Conservation (phyloP, 2,888 invertebrate genomes). For the Trypoxylon attenuatum region DNA sequence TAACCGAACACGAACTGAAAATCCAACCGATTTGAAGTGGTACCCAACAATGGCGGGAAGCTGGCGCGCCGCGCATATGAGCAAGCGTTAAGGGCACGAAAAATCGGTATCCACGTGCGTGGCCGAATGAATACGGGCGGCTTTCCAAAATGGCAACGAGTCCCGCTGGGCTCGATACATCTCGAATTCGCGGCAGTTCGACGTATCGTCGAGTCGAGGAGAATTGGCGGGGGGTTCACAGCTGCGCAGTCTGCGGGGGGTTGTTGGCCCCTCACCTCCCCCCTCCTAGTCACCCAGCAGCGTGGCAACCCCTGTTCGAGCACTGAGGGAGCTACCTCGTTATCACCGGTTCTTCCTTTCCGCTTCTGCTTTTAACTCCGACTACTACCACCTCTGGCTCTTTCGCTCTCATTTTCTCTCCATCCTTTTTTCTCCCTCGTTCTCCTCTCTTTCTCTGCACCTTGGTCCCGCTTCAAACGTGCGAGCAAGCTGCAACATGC, state of each 20-base stretch:
- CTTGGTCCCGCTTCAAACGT: neutral
- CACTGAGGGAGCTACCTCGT: constrained; percentile 67
- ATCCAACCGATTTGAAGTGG: too few species aligned
- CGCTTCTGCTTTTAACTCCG: constrained; percentile 51
- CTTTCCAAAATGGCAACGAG: constrained; percentile 67
- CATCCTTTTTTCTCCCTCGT: too few species aligned
- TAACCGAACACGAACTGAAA: too few species aligned
- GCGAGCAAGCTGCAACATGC: neutral
- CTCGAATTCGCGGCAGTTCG: constrained; percentile 50
- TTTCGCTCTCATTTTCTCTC: neutral
- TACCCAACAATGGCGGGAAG: constrained; percentile 23
- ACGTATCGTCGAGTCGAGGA: constrained; percentile 42
- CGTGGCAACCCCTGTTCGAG: constrained; percentile 40
- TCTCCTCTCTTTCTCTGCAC: too few species aligned
- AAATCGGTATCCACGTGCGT: constrained; percentile 60
- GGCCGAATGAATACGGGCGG: constrained; percentile 44
- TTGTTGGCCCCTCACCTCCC: constrained; percentile 21
- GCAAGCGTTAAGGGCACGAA: constrained; percentile 47
- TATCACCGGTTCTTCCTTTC: constrained; percentile 66
- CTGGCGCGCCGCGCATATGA: constrained; percentile 58
- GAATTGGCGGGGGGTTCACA: constrained; percentile 53
- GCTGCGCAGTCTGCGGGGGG: constrained; percentile 60
- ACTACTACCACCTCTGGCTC: constrained; percentile 49
- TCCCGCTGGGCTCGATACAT: constrained; percentile 54
- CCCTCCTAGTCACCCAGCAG: constrained; percentile 15